These are phyloP conservation scores for Athene cunicularia DNA, from an alignment of 2,113 vertebrate genomes.

Conservation along the genomic window DNA sequence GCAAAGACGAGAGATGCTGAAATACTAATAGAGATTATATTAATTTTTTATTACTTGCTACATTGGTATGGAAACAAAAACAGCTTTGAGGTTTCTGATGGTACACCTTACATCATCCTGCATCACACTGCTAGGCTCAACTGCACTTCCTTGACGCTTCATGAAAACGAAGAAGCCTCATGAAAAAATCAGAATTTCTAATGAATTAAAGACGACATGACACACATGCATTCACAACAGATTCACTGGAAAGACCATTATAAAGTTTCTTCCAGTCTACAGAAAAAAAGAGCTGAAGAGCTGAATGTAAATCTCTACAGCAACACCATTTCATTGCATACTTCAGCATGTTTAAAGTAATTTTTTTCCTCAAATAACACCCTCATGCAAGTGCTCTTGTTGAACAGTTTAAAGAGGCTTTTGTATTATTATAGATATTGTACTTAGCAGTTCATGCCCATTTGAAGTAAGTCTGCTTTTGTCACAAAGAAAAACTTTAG, in stretches of 20 bases:
- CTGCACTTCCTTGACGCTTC: neutral
- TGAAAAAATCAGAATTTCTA: neutral
- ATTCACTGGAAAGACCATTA: neutral
- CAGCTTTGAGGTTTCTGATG: neutral
- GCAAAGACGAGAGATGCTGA: neutral
- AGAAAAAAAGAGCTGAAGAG: neutral
- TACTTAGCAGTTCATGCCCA: neutral
- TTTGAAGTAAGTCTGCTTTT: neutral
- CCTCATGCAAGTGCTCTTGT: neutral
- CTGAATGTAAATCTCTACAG: neutral
- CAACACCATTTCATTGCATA: neutral
- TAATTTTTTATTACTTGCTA: neutral
- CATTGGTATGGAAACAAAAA: neutral
- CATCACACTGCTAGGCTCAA: neutral
- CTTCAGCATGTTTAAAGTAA: neutral
- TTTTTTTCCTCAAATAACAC: neutral
- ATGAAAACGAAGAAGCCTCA: neutral
- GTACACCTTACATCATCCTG: neutral
- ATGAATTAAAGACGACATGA: neutral
- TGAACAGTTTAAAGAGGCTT: neutral
- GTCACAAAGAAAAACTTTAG: neutral
- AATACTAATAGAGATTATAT: neutral
- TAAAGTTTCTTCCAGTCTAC: neutral
- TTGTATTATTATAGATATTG: neutral
- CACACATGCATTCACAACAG: neutral